A percentile compares a stretch with the other conserved stretches of the same genome.
phyloP scores from a whole-genome alignment of 2,888 invertebrate genomes.

The Hemicrepidius hirtus region DNA sequence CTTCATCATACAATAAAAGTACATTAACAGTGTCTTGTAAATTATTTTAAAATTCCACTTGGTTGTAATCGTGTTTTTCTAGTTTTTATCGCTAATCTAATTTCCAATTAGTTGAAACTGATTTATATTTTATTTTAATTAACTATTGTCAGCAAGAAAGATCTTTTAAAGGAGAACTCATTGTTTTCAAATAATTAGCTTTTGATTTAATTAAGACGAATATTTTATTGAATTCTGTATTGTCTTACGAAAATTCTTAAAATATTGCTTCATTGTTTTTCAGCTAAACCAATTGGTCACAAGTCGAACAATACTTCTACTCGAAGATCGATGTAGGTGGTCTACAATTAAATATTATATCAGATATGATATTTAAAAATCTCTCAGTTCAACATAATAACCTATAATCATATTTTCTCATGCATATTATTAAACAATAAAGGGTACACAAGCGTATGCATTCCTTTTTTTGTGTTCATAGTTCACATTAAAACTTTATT shows the following conservation, averaged over 20 bases:
- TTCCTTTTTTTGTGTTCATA: conserved; percentile 17
- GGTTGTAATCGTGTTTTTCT: conserved; percentile 25
- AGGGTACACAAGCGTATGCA: conserved; percentile 59
- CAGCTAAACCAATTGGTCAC: conserved; percentile 49
- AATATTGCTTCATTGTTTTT: conserved; percentile 52
- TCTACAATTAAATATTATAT: conserved; percentile 68
- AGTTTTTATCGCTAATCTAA: conserved; percentile 26
- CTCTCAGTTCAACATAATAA: conserved; percentile 59
- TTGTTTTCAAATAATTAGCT: conserved; percentile 47
- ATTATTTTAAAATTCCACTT: conserved; percentile 29
- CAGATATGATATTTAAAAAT: conserved; percentile 66
- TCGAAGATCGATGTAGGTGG: conserved; percentile 65
- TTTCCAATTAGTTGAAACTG: conserved; percentile 27
- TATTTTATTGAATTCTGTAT: conserved; percentile 45
- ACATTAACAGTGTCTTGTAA: conserved; percentile 38
- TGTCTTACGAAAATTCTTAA: conserved; percentile 49
- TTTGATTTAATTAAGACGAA: conserved; percentile 36
- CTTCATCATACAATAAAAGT: conserved; percentile 60
- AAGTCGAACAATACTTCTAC: conserved; percentile 52
- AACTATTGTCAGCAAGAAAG: conserved; percentile 40
- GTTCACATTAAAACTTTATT: neutral
- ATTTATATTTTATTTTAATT: conserved; percentile 44
- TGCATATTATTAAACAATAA: conserved; percentile 69
- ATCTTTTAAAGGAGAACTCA: conserved; percentile 31
- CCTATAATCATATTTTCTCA: conserved; percentile 63